Evolutionary conservation across 1,140 invertebrate species (phyloP), one percentile per base, ranked within the genome.

Genomic region (Drosophila nannoptera): DNA sequence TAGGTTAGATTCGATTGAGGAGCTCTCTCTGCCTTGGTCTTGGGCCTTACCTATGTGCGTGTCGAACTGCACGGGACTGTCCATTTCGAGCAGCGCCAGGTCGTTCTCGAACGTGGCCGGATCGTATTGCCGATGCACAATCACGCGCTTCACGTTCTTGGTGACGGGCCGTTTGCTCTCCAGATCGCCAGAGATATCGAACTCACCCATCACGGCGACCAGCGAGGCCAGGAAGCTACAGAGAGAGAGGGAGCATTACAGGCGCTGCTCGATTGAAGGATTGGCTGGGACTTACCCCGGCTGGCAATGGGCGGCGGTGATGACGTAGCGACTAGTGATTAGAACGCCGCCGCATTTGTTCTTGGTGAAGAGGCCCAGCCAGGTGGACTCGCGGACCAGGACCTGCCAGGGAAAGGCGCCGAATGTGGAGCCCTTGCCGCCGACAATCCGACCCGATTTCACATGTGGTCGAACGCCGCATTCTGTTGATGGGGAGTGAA

Each of bases 331-430:
- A 60, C 93, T 94, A 7, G 95, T 95, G 71, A 97, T 96, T 4
- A 98, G 92, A 0, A 98, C 97, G 35, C 97, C 97, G 8, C 97
- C 97, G 87, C 97, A 98, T 90, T 98, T 98, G 88, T 98, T 97
- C 89, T 98, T 98, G n/a, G 96, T 97, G 88, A 97, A 97, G 0
- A 98, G 92, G 2, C 97, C 97, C 40, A 98, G 90, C 96, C 96
- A 98, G 0, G 96, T 97, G 5, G 96, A 94, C 90, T 98, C 97
- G 55, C 96, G 92, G 0, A 98, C 95, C 14, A 98, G 90, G 2
- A 97, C 96, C 88, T 98, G 96, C 97, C 97, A 98, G 0, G 97
- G 97, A 93, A 95, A 98, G 89, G 96, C 94, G 5, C 96, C 97
- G 76, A 97, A 97, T 1, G 91, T 92, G 5, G 96, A 93, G 59